phyloP scores from a whole-genome alignment of 2,113 vertebrate species.

The Pampusana beccarii region DNA sequence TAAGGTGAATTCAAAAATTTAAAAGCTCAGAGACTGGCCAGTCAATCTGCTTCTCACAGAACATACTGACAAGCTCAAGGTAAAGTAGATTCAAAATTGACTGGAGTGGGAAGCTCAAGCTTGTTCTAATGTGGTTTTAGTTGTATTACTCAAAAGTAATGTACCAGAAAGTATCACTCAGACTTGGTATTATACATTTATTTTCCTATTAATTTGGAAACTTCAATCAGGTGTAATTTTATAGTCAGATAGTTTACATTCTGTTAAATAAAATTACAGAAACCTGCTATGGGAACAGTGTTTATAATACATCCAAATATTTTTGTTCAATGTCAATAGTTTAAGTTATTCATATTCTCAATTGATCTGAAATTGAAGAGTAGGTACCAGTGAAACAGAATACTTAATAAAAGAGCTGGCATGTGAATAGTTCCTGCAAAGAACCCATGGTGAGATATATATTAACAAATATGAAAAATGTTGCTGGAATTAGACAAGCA shows the following conservation, averaged over 20 bases:
- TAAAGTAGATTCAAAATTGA: background rate
- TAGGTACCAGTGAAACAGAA: background rate
- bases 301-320: background rate
- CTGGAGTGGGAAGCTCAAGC: background rate
- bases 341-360: background rate
- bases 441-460: background rate
- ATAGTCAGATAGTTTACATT: background rate
- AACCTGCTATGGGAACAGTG: background rate
- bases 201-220: background rate
- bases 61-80: background rate
- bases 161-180: background rate
- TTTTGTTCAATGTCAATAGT: background rate
- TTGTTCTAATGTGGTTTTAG: background rate
- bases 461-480: background rate
- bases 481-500: background rate
- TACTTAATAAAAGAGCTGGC: background rate
- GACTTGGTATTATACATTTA: background rate
- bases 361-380: background rate
- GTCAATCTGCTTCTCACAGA: background rate
- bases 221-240: background rate
- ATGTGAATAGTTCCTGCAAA: background rate
- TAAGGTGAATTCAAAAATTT: background rate
- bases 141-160: background rate
- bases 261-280: background rate
- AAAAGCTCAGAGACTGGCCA: background rate